phyloP scores from a whole-genome alignment of 2,797 vertebrate species.

The Tadarida brasiliensis region DNA sequence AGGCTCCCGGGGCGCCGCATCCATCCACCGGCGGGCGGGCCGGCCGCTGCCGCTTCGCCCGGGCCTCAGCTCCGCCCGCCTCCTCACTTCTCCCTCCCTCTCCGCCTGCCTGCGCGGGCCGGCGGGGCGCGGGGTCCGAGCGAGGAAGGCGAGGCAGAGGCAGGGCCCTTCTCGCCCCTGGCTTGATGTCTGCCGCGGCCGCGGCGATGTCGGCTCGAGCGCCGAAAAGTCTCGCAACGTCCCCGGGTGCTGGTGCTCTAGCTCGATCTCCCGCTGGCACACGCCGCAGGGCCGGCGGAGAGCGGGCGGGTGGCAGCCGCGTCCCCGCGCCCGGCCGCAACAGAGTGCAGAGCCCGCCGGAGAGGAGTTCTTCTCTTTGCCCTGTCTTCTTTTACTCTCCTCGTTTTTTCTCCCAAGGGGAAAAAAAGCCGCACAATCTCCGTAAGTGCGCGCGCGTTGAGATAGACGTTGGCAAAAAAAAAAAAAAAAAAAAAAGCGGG shows the following conservation, averaged over 20 bases:
- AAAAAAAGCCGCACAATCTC: constrained; percentile 87
- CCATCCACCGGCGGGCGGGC: constrained; percentile 69
- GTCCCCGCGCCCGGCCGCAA: constrained; percentile 65
- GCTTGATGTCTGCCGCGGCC: constrained; percentile 19
- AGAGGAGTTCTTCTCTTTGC: constrained; percentile 76
- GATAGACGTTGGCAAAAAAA: constrained; percentile 75
- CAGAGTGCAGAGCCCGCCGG: constrained; percentile 65
- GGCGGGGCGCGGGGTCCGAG: constrained; percentile 47
- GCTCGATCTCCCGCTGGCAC: constrained; percentile 51
- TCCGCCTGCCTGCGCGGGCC: constrained; percentile 50
- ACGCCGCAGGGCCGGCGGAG: constrained; percentile 64
- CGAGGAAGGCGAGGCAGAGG: background rate
- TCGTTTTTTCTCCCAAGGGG: constrained; percentile 56
- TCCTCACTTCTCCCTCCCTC: constrained; percentile 50
- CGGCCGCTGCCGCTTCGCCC: constrained; percentile 60
- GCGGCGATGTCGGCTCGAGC: constrained; percentile 10
- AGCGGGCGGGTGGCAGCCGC: constrained; percentile 47
- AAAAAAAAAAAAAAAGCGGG: background rate
- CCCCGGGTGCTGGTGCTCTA: constrained; percentile 35
- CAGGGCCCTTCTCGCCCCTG: constrained; percentile 40
- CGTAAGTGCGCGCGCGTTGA: constrained; percentile 77
- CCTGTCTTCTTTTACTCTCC: constrained; percentile 76
- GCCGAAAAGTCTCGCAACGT: constrained; percentile 66
- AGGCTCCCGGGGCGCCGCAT: constrained; percentile 81
- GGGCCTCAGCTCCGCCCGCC: constrained; percentile 84